phyloP scores from a whole-genome alignment of 2,797 vertebrate species.

The Rhinichthys osculus region DNA sequence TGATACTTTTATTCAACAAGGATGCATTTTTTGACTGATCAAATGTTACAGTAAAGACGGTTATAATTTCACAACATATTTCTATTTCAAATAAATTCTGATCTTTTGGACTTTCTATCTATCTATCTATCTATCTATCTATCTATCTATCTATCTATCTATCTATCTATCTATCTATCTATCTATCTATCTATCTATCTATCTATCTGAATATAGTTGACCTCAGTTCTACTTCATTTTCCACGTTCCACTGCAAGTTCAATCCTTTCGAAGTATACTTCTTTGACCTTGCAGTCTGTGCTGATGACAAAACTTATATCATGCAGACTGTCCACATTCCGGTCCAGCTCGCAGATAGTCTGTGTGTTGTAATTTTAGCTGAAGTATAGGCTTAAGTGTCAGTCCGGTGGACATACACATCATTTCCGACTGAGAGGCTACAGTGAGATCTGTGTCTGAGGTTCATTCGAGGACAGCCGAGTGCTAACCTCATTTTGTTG shows the following conservation, averaged over 20 bases:
- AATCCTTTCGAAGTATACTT: background rate
- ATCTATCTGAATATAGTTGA: background rate
- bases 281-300: background rate
- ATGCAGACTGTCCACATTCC: background rate
- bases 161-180: too few relatives aligned
- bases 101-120: too few relatives aligned
- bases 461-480: conserved; percentile 30
- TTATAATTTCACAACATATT: too few relatives aligned
- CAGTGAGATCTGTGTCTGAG: conserved; percentile 12
- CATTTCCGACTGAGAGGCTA: background rate
- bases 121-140: too few relatives aligned
- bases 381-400: background rate
- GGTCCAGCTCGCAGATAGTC: background rate
- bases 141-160: too few relatives aligned
- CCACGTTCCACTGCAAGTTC: background rate
- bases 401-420: background rate
- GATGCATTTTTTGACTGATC: too few relatives aligned
- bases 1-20: too few relatives aligned
- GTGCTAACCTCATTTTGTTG: conserved; percentile 35
- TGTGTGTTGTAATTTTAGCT: too few relatives aligned
- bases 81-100: too few relatives aligned
- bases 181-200: too few relatives aligned
- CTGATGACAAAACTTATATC: background rate
- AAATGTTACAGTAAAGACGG: too few relatives aligned
- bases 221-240: background rate